phyloP scores from a whole-genome alignment of 2,113 vertebrate genomes.

The Cyanocitta stelleri region DNA sequence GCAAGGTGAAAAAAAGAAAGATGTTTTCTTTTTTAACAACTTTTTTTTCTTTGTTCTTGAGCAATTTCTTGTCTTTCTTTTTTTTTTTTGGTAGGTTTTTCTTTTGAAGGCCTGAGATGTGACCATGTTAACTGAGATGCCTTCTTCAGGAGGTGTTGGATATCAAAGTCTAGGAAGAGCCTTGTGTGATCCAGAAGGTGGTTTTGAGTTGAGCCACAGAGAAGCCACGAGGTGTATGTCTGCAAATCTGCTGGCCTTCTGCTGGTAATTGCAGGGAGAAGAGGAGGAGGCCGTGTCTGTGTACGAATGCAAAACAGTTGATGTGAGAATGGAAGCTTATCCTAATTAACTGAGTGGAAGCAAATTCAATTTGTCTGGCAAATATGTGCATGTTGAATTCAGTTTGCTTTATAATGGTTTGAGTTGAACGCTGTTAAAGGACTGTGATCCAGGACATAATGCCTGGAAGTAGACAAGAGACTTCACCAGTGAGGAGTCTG shows the following conservation, averaged over 20 bases:
- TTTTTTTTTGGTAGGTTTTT: neutral
- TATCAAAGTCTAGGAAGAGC: neutral
- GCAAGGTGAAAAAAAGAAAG: neutral
- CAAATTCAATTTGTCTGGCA: conserved; percentile 43
- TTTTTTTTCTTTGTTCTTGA: neutral
- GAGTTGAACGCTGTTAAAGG: neutral
- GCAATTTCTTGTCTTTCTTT: fast-evolving
- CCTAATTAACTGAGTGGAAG: conserved; percentile 25
- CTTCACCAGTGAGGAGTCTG: neutral
- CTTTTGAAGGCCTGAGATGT: neutral
- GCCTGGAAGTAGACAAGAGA: neutral
- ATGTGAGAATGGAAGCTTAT: conserved; percentile 42
- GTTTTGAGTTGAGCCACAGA: neutral
- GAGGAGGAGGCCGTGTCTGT: neutral
- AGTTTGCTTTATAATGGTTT: neutral
- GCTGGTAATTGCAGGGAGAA: neutral
- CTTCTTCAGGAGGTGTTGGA: neutral
- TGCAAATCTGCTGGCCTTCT: neutral
- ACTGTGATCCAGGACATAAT: neutral
- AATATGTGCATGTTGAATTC: neutral
- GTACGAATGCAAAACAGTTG: neutral
- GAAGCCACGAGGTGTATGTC: neutral
- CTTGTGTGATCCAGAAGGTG: neutral
- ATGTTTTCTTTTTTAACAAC: neutral
- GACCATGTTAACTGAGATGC: neutral